Evolutionary conservation across 2,797 vertebrate genomes (phyloP), one percentile per base, ranked within the genome.

Genomic region (Gouania willdenowi): DNA sequence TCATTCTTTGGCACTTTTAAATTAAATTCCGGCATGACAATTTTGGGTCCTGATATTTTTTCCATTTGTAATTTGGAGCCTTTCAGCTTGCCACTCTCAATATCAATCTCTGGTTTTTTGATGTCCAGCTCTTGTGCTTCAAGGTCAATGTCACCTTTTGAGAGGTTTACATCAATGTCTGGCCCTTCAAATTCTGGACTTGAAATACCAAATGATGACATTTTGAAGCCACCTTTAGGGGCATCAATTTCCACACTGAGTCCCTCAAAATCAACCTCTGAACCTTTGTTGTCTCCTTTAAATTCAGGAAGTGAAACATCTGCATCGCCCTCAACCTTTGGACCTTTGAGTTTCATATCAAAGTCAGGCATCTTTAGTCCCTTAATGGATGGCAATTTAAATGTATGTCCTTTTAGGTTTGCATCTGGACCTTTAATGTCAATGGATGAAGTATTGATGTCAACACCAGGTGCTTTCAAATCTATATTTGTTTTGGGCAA

Each of bases 41-140:
- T n/a, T 25, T 25, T 25, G 3, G 88, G 84, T 42, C 53, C 32
- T 51, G 53, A 63, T 4, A 25, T 8, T 10, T 25, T n/a, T 68
- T 14, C 38, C 38, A 3, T 36, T 35, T n/a, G n/a, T n/a, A n/a
- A n/a, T n/a, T n/a, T n/a, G 0, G 22, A 7, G 0, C 13, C 13
- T 14, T n/a, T n/a, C n/a, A n/a, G n/a, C n/a, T n/a, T n/a, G n/a
- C n/a, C n/a, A n/a, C n/a, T n/a, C n/a, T 14, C 13, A 14, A 14
- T 14, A 13, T 14, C 13, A 14, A 14, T 14, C 6, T 20, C 19
- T 20, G 19, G 19, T 6, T 6, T 6, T 20, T 20, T 46, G 34
- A 68, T 5, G 1, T 63, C 65, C 12, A 86, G 4, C 0, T 27
- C 19, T 21, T 29, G 25, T 0, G 5, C 19, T 11, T 36, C 41